Evolutionary conservation across 2,113 vertebrate species (phyloP).

Genomic region (Eudyptes chrysolophus): DNA sequence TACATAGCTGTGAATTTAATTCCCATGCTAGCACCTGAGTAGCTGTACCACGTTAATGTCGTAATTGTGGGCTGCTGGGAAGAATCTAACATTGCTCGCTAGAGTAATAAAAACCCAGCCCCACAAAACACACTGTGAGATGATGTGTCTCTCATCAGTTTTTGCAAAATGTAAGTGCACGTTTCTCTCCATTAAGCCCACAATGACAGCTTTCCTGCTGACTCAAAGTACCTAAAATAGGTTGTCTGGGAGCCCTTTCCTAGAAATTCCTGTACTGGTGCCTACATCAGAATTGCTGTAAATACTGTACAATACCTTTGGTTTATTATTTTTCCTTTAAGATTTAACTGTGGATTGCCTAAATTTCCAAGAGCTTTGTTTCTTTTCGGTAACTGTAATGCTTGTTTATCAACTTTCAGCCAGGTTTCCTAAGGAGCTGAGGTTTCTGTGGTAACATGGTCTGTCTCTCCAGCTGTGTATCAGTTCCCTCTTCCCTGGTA

Average conservation of each 20-base stretch:
- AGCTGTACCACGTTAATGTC: background rate
- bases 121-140: background rate
- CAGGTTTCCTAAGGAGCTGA: background rate
- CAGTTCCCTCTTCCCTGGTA: background rate
- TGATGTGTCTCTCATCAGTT: background rate
- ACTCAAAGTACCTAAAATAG: background rate
- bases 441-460: background rate
- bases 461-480: background rate
- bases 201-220: background rate
- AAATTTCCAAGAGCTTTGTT: background rate
- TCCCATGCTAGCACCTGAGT: background rate
- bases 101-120: background rate
- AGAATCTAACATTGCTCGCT: background rate
- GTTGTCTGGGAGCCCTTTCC: background rate
- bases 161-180: background rate
- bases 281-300: background rate
- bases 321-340: background rate
- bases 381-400: background rate
- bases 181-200: background rate
- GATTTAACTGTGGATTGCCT: background rate
- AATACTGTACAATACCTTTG: background rate
- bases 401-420: background rate
- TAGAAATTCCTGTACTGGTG: background rate
- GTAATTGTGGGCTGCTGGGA: conserved; percentile 23
- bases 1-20: background rate